phyloP scores from a whole-genome alignment of 2,113 vertebrate species.

The Mastomys coucha region DNA sequence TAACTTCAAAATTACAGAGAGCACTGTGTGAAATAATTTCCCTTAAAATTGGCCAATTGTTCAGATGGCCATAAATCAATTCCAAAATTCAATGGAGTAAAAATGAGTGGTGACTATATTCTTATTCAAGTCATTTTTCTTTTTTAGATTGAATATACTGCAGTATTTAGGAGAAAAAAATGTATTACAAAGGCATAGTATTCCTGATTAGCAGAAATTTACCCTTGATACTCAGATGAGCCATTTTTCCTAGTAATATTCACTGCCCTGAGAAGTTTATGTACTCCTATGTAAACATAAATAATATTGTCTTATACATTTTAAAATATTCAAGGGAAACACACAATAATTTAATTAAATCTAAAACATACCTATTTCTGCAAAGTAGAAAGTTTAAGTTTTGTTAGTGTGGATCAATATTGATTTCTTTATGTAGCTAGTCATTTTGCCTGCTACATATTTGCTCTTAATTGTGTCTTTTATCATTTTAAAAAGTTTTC shows the following conservation, averaged over 20 bases:
- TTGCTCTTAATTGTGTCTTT: too few relatives aligned
- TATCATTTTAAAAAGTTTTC: too few relatives aligned
- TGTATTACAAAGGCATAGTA: background rate
- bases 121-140: conserved; percentile 35
- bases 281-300: background rate
- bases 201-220: conserved; percentile 6
- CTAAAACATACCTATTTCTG: conserved; percentile 19
- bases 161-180: conserved; percentile 10
- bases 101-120: conserved; percentile 45
- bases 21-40: conserved; percentile 58
- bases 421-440: background rate
- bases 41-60: conserved; percentile 70
- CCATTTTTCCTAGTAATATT: background rate
- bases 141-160: background rate
- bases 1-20: conserved; percentile 76
- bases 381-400: conserved; percentile 6
- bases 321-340: conserved; percentile 48
- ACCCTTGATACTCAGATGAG: background rate
- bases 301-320: background rate
- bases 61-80: conserved; percentile 67
- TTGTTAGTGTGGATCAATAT: background rate
- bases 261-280: background rate
- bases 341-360: background rate
- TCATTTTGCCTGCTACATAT: background rate
- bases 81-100: conserved; percentile 50